Conservation (phyloP, 2,888 invertebrate genomes). For the Hyposoter dolosus region DNA sequence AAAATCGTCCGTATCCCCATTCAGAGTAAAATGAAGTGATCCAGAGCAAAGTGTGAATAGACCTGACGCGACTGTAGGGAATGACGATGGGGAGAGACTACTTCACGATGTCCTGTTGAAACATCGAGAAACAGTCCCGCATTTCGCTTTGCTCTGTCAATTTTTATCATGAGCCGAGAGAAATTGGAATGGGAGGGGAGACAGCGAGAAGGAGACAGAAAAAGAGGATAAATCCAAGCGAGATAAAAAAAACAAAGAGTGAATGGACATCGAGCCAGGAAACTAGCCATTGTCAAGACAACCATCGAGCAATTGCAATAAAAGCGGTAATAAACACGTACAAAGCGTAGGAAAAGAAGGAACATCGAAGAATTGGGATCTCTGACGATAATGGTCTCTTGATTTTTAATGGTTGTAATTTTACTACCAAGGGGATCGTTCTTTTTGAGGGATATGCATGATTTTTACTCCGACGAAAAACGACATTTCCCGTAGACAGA, state of each 20-base stretch:
- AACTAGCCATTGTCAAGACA: conserved; percentile 45
- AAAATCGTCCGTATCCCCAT: conserved; percentile 9
- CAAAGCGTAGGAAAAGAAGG: conserved; percentile 18
- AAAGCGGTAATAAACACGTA: conserved; percentile 57
- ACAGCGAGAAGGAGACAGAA: conserved; percentile 28
- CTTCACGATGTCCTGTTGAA: conserved; percentile 53
- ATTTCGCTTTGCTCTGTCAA: conserved; percentile 38
- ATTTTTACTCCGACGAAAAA: background rate
- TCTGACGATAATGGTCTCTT: conserved; percentile 75
- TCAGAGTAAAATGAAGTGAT: conserved; percentile 27
- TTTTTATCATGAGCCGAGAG: conserved; percentile 36
- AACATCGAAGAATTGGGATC: conserved; percentile 68
- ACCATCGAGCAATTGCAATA: conserved; percentile 58
- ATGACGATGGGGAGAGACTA: background rate
- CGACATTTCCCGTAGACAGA: conserved; percentile 4
- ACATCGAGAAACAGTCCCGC: conserved; percentile 27
- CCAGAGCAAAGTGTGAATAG: conserved; percentile 20
- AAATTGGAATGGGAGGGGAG: conserved; percentile 23
- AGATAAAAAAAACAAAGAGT: conserved; percentile 45
- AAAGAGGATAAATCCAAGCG: conserved; percentile 40
- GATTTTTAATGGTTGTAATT: conserved; percentile 70
- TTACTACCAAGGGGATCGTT: background rate
- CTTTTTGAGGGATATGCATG: background rate
- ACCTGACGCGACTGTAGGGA: conserved; percentile 16
- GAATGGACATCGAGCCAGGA: conserved; percentile 38